phyloP scores from a whole-genome alignment of 2,888 invertebrate genomes.

The Saturnia japonica region DNA sequence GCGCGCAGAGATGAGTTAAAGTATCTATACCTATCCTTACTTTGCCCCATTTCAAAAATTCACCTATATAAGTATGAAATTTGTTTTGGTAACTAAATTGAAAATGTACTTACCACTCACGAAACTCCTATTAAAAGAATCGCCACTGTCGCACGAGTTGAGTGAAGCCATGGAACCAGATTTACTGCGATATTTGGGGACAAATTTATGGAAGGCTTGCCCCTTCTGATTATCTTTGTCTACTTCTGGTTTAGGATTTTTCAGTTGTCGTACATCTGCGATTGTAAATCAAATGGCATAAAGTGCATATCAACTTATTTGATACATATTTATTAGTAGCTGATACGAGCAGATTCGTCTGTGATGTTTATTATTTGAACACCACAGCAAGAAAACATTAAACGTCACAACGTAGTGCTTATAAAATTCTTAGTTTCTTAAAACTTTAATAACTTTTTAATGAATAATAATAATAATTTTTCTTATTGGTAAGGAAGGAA shows the following conservation, averaged over 20 bases:
- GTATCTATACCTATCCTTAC: too few species aligned
- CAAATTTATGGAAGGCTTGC: slow-evolving; percentile 44
- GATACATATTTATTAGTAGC: too few species aligned
- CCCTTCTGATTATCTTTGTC: slow-evolving; percentile 36
- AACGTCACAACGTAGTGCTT: too few species aligned
- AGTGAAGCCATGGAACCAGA: slow-evolving; percentile 62
- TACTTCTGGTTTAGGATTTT: slow-evolving; percentile 30
- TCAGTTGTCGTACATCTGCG: slow-evolving; percentile 60
- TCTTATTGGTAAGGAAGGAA: too few species aligned
- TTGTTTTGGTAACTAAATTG: neutral
- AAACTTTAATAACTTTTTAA: too few species aligned
- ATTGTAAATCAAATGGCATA: slow-evolving; percentile 16
- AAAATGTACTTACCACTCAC: slow-evolving; percentile 27
- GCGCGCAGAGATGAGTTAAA: too few species aligned
- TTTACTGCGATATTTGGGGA: slow-evolving; percentile 63
- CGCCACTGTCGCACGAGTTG: slow-evolving; percentile 61
- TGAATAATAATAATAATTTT: too few species aligned
- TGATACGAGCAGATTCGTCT: too few species aligned
- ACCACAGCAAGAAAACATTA: too few species aligned
- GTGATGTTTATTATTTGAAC: too few species aligned
- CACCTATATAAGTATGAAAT: neutral
- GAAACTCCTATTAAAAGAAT: slow-evolving; percentile 40
- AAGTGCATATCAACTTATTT: neutral
- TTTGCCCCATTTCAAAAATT: too few species aligned
- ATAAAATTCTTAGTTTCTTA: too few species aligned